Conservation (phyloP, 2,797 vertebrate species). For the Urophycis tenuis region DNA sequence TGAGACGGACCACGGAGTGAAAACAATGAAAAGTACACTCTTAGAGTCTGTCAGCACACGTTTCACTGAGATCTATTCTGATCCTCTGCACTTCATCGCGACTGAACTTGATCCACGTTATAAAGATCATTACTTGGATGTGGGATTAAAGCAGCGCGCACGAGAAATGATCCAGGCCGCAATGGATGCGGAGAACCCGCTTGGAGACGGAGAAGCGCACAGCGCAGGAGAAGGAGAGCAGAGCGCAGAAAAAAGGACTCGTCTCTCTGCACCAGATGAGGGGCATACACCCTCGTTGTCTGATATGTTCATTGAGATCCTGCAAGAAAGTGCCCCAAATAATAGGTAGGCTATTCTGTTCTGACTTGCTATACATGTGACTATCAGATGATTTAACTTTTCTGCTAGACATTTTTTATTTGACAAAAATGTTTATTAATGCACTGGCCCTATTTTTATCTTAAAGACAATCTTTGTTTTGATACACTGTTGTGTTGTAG, state of each 20-base stretch:
- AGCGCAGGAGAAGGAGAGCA: too few relatives aligned
- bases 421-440: too few relatives aligned
- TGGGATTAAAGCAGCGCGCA: not conserved
- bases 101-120: conserved; percentile 14
- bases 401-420: too few relatives aligned
- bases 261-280: not conserved
- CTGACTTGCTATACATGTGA: too few relatives aligned
- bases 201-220: too few relatives aligned
- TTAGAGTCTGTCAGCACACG: conserved; percentile 8
- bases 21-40: conserved; percentile 14
- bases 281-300: not conserved
- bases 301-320: not conserved
- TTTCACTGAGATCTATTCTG: conserved; percentile 15
- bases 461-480: too few relatives aligned
- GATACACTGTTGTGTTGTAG: too few relatives aligned
- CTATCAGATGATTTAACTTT: too few relatives aligned
- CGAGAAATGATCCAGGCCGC: conserved; percentile 1
- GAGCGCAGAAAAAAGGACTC: not conserved
- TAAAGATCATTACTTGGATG: conserved; percentile 10
- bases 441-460: too few relatives aligned
- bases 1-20: conserved; percentile 10
- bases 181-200: not conserved
- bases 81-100: conserved; percentile 14
- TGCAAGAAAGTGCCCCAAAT: too few relatives aligned
- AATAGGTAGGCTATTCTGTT: too few relatives aligned